A percentile compares a stretch with the other conserved stretches of the same genome.
phyloP scores from a whole-genome alignment of 2,797 vertebrate genomes.

The Thunnus albacares region DNA sequence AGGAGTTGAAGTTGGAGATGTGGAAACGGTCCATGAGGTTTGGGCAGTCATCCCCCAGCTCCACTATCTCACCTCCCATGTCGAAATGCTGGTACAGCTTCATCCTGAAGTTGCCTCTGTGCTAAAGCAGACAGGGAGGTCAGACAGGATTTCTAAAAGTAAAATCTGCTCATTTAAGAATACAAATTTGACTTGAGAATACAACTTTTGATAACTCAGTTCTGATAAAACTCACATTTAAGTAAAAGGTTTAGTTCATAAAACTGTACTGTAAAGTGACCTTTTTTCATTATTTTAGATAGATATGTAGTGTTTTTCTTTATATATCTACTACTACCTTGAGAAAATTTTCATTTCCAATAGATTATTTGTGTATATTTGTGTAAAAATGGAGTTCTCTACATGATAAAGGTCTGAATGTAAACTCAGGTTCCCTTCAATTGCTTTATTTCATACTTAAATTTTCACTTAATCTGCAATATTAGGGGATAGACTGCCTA shows the following conservation, averaged over 20 bases:
- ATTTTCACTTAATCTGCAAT: neutral
- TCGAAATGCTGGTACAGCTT: slow-evolving; percentile 84
- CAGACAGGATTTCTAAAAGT: neutral
- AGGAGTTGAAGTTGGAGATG: slow-evolving; percentile 78
- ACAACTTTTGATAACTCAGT: neutral
- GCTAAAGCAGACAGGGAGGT: slow-evolving; percentile 52
- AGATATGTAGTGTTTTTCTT: too few species aligned
- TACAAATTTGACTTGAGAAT: neutral
- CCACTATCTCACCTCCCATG: slow-evolving; percentile 81
- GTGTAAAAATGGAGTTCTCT: neutral
- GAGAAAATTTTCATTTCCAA: neutral
- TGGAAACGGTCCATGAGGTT: slow-evolving; percentile 79
- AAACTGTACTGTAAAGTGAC: neutral
- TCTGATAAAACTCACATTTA: neutral
- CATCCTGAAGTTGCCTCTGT: slow-evolving; percentile 79
- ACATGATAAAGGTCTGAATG: neutral
- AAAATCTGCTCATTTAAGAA: neutral
- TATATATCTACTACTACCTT: too few species aligned
- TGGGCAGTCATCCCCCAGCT: slow-evolving; percentile 80
- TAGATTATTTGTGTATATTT: neutral
- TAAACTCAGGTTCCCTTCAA: neutral
- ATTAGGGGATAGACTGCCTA: neutral
- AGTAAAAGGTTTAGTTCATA: neutral
- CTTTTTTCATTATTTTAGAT: too few species aligned
- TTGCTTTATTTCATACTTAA: too few species aligned